These are phyloP conservation scores for Chiroxiphia lanceolata DNA, from an alignment of 2,797 vertebrate species.

Conservation along the genomic window DNA sequence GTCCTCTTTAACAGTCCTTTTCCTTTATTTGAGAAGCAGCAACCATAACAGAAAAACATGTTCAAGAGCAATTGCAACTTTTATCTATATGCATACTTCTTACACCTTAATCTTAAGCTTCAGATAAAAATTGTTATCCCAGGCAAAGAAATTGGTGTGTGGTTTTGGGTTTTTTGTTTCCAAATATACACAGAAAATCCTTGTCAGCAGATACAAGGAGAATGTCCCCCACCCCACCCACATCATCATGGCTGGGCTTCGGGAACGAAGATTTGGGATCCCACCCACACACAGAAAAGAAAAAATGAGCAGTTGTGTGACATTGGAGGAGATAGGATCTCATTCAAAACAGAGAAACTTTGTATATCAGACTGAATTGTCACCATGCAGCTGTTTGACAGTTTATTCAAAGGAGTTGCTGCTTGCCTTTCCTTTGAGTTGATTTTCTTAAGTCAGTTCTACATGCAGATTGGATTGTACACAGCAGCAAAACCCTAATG, in stretches of 20 bases:
- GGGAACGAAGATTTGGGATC: too few species aligned
- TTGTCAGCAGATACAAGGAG: background rate
- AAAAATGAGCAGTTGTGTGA: background rate
- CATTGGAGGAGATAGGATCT: background rate
- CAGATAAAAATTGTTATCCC: background rate
- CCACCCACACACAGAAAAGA: background rate
- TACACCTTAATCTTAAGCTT: background rate
- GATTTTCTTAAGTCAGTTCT: background rate
- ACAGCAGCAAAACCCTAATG: background rate
- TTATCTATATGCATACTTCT: background rate
- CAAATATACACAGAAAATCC: background rate
- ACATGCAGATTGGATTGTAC: background rate
- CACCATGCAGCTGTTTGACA: background rate
- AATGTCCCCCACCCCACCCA: background rate
- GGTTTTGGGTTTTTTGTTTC: background rate
- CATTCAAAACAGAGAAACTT: background rate
- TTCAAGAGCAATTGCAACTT: background rate
- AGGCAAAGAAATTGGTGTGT: background rate
- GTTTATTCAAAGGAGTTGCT: background rate
- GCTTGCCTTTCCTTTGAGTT: background rate
- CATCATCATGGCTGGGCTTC: too few species aligned
- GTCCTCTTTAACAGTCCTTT: background rate
- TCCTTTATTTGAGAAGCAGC: background rate
- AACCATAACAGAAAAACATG: background rate
- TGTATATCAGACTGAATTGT: background rate